A percentile compares a stretch with the other conserved stretches of the same genome.
These are phyloP conservation scores for Valencia hispanica DNA, from an alignment of 2,797 vertebrate species.

Conservation along the genomic window DNA sequence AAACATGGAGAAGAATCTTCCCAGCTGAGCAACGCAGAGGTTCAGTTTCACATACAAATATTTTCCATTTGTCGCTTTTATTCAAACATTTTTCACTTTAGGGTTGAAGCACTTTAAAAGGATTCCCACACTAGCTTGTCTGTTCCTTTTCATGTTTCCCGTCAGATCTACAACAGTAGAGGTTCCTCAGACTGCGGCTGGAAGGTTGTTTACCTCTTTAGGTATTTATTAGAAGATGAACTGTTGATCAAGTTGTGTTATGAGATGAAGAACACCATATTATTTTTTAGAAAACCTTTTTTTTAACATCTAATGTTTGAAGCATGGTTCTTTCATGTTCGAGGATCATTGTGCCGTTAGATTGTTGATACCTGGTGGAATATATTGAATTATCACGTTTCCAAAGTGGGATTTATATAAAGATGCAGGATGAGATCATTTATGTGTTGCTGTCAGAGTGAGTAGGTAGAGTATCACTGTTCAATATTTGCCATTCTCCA, in stretches of 20 bases:
- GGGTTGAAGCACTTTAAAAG: constrained; percentile 71
- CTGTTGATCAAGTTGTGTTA: constrained; percentile 41
- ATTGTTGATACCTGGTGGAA: constrained; percentile 14
- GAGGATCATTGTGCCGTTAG: constrained; percentile 11
- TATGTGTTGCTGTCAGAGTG: constrained; percentile 37
- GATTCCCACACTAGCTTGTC: constrained; percentile 42
- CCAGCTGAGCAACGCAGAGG: no score
- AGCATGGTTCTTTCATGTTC: constrained; percentile 37
- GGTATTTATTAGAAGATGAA: constrained; percentile 72
- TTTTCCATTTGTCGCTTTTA: constrained; percentile 20
- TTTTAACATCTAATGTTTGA: constrained; percentile 46
- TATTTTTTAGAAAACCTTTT: constrained; percentile 17
- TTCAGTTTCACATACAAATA: no score
- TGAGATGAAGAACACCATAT: constrained; percentile 32
- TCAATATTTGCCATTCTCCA: constrained; percentile 29
- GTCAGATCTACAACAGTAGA: constrained; percentile 36
- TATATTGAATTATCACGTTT: constrained; percentile 24
- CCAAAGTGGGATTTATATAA: constrained; percentile 59
- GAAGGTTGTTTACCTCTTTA: constrained; percentile 48
- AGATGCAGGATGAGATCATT: constrained; percentile 25
- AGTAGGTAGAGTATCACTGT: constrained; percentile 48
- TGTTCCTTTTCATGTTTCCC: constrained; percentile 45
- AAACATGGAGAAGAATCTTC: not conserved
- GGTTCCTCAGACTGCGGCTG: constrained; percentile 33
- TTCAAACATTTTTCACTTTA: constrained; percentile 42